These are phyloP conservation scores for Drosophila barbarae DNA, from an alignment of 2,888 invertebrate species.

Conservation along the genomic window DNA sequence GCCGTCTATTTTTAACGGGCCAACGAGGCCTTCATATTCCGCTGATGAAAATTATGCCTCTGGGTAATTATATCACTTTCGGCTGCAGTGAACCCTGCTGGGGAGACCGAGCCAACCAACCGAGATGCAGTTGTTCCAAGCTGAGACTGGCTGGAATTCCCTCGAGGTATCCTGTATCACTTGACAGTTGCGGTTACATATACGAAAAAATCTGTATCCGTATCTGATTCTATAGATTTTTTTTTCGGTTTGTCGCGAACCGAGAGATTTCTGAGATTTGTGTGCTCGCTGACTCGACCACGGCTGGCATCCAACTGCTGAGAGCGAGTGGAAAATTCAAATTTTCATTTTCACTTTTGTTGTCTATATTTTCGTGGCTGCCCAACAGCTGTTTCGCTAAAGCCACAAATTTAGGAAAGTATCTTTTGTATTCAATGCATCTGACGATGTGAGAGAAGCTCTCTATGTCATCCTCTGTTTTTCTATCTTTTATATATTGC, in stretches of 20 bases:
- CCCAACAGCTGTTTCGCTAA: constrained; percentile 52
- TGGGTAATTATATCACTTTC: constrained; percentile 64
- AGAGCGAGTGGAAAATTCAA: constrained; percentile 30
- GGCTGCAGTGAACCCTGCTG: constrained; percentile 33
- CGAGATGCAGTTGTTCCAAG: not conserved
- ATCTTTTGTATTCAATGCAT: constrained; percentile 4
- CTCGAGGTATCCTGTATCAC: not conserved
- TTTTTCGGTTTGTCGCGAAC: constrained; percentile 23
- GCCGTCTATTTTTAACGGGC: constrained; percentile 57
- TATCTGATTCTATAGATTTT: constrained; percentile 33
- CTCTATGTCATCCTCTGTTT: not conserved
- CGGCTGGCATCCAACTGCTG: constrained; percentile 57
- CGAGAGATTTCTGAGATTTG: constrained; percentile 10
- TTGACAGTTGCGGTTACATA: constrained; percentile 9
- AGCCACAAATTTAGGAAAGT: not conserved
- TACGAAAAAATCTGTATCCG: constrained; percentile 9
- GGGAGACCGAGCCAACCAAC: not conserved
- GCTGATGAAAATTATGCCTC: constrained; percentile 23
- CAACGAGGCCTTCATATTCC: constrained; percentile 49
- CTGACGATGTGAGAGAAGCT: not conserved
- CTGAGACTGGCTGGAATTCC: too few species aligned
- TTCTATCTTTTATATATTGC: not conserved
- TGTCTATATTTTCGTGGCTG: constrained; percentile 49
- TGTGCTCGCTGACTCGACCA: constrained; percentile 41
- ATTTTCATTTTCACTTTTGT: constrained; percentile 44